Percentiles rank a stretch among this genome's conserved stretches.
Conservation (phyloP, 64 coral and sea anemone species). For the Montipora capricornis region DNA sequence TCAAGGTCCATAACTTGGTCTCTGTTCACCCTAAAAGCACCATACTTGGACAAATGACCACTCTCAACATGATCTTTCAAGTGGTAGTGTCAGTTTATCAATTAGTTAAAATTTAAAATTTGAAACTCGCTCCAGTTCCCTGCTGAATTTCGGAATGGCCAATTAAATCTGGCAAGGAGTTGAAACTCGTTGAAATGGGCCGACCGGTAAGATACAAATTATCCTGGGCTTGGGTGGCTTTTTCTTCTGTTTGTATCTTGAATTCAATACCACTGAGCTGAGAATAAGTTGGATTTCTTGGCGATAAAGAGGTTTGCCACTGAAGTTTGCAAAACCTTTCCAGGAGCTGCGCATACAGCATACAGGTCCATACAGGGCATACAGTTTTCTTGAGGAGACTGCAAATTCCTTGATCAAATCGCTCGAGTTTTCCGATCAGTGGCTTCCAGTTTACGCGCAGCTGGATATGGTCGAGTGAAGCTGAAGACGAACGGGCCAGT, state of each 20-base stretch:
- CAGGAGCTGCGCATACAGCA: slow-evolving; percentile 2
- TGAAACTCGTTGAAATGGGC: slow-evolving; percentile 74
- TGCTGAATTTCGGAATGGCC: too few species aligned
- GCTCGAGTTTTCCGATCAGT: slow-evolving; percentile 68
- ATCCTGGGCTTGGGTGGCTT: slow-evolving; percentile 45
- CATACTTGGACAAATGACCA: too few species aligned
- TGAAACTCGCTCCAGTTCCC: too few species aligned
- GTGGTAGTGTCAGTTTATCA: too few species aligned
- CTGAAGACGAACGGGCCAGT: neutral
- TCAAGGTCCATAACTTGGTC: too few species aligned
- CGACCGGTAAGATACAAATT: slow-evolving; percentile 84
- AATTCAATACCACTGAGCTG: slow-evolving; percentile 83
- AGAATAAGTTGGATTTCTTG: slow-evolving; percentile 75
- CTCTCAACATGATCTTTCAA: too few species aligned
- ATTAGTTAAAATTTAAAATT: too few species aligned
- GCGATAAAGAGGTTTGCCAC: slow-evolving; percentile 4
- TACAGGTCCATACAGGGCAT: neutral
- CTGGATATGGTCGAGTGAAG: too few species aligned
- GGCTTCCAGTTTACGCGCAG: neutral
- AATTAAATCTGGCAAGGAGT: slow-evolving; percentile 64
- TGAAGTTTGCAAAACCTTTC: slow-evolving; percentile 48
- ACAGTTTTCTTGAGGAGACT: slow-evolving; percentile 56
- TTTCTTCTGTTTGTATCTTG: slow-evolving; percentile 70
- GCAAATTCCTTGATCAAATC: slow-evolving; percentile 7
- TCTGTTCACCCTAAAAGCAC: too few species aligned